Percentiles rank a stretch among this genome's conserved stretches.
phyloP scores from a whole-genome alignment of 1,140 invertebrate genomes.

The Ceratina australensis region DNA sequence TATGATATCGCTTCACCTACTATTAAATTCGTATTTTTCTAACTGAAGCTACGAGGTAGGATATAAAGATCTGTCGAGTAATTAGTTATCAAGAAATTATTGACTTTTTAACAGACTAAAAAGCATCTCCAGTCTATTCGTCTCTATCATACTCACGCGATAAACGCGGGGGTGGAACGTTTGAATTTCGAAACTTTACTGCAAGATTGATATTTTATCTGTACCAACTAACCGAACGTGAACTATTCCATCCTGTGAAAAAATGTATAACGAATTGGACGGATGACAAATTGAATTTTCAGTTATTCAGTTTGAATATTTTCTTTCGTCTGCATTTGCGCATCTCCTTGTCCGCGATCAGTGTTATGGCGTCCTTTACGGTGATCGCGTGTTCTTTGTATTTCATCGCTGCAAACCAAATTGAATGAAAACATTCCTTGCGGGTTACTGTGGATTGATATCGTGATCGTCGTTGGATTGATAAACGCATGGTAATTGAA shows the following conservation, averaged over 20 bases:
- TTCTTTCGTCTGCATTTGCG: conserved; percentile 41
- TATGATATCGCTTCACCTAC: too few species aligned
- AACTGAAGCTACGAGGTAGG: too few species aligned
- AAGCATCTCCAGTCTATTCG: background rate
- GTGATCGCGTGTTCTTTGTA: conserved; percentile 24
- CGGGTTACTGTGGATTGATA: background rate
- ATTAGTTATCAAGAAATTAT: too few species aligned
- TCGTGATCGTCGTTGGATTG: background rate
- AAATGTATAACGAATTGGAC: background rate
- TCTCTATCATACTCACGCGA: too few species aligned
- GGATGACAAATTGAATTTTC: background rate
- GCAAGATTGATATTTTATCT: too few species aligned
- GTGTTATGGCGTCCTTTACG: conserved; percentile 47
- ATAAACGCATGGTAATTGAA: conserved; percentile 27
- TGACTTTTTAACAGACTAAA: background rate
- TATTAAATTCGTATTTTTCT: too few species aligned
- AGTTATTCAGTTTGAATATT: background rate
- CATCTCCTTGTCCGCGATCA: conserved; percentile 20
- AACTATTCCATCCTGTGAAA: background rate
- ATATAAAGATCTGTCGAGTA: too few species aligned
- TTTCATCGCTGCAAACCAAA: background rate
- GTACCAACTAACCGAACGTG: background rate
- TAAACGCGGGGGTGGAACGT: conserved; percentile 21
- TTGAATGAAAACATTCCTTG: conserved; percentile 12
- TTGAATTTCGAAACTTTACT: conserved; percentile 16